Conservation (phyloP, 2,113 vertebrate species). For the Pseudorasbora parva region DNA sequence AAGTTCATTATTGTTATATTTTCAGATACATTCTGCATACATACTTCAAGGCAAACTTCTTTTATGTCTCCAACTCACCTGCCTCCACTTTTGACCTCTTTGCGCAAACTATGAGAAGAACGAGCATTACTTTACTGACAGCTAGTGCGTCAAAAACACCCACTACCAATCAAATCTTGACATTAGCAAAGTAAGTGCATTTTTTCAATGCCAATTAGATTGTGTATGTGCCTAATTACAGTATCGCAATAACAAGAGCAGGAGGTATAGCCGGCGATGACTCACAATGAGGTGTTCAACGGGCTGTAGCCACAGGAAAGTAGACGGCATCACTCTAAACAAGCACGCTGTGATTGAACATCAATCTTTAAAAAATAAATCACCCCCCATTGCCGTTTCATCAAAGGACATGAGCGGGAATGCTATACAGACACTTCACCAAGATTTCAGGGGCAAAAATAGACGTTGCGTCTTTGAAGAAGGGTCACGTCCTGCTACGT, state of each 20-base stretch:
- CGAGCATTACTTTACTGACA: not conserved
- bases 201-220: slow-evolving; percentile 15
- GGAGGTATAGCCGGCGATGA: not conserved
- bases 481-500: not conserved
- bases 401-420: slow-evolving; percentile 1
- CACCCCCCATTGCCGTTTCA: slow-evolving; percentile 1
- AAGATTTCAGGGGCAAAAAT: not conserved
- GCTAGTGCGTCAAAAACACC: slow-evolving; percentile 10
- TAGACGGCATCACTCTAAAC: not conserved
- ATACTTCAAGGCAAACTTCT: not conserved
- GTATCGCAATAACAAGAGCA: slow-evolving; percentile 1
- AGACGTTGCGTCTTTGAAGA: not conserved
- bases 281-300: slow-evolving; percentile 27
- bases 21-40: not conserved
- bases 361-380: slow-evolving; percentile 19
- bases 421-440: not conserved
- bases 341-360: slow-evolving; percentile 19
- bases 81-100: not conserved
- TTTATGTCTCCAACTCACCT: not conserved
- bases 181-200: not conserved
- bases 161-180: slow-evolving; percentile 19
- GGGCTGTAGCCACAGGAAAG: not conserved
- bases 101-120: not conserved
- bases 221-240: slow-evolving; percentile 27
- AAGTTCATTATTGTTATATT: not conserved